Base-by-base conservation (phyloP, 2,888 invertebrate genomes). In the Villa cingulata region DNA sequence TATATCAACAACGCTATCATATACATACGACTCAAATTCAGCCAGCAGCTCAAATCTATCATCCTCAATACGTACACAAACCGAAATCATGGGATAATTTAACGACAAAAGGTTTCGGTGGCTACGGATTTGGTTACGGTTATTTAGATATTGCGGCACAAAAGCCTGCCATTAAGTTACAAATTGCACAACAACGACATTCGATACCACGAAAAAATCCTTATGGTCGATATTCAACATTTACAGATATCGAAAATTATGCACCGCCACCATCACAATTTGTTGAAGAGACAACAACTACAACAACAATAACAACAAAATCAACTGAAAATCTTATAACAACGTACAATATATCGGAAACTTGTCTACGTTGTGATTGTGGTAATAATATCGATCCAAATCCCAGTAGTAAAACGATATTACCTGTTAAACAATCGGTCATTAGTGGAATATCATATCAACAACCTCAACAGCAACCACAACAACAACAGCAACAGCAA, bases 81-180 rank as follows among this genome's bases (percentile, higher is more conserved):
- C 89, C 89, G 1, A 89, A 89, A 63, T 89, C 88, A 0, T 89
- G 89, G 88, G 89, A 89, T 62, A 89, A 89, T 66, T 70, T 90
- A 46, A 83, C 88, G 0, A 86, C 86, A 2, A 88, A 87, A 69
- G 83, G 84, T 0, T 82, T 86, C 55, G 86, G 87, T 1, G 88
- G 87, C 0, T 88, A 89, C 55, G 86, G 87, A 4, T 88, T 86
- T 58, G 88, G 88, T 2, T 89, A 87, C 59, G 88, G 87, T 9
- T 88, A 86, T 58, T 68, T 86, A 46, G 86, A 86, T 57, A 81
- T 83, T 1, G 72, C 68, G 19, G 70, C 72, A 1, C 59, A 66
- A 15, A 69, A 65, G 48, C 67, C 66, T 9, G 59, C 62, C 9
- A 59, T 64, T 5, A 61, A 76, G 69, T 56, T 72, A 62, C 49